These are phyloP conservation scores for Coturnix japonica DNA, from an alignment of 2,113 vertebrate genomes.

Conservation along the genomic window DNA sequence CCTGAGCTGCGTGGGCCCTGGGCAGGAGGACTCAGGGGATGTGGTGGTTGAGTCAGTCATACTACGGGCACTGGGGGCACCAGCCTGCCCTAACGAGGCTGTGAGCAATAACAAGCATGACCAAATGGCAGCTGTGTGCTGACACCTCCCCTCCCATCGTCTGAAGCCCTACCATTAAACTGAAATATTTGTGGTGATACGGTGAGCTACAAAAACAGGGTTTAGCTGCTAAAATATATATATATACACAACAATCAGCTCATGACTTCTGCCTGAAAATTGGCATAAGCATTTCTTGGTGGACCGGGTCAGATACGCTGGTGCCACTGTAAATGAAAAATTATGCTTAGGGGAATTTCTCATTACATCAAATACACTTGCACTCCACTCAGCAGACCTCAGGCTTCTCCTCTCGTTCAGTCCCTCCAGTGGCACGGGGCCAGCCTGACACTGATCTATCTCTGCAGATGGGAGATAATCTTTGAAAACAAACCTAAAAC, in stretches of 20 bases:
- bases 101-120: fast-evolving
- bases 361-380: neutral
- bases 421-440: neutral
- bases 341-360: neutral
- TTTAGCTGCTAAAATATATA: neutral
- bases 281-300: neutral
- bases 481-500: neutral
- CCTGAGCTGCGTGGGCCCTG: too few species aligned
- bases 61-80: neutral
- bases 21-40: neutral
- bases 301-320: neutral
- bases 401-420: neutral
- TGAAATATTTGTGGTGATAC: neutral
- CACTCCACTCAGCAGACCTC: neutral
- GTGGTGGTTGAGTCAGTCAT: neutral
- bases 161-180: neutral
- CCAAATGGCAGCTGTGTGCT: neutral
- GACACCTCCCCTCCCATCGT: neutral
- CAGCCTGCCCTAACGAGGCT: neutral
- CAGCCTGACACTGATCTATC: neutral
- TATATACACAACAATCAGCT: neutral
- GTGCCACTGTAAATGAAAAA: neutral
- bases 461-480: neutral
- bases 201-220: fast-evolving
- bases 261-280: neutral